Evolutionary conservation across 2,113 vertebrate species (phyloP).

Genomic region (Lichenostomus cassidix): DNA sequence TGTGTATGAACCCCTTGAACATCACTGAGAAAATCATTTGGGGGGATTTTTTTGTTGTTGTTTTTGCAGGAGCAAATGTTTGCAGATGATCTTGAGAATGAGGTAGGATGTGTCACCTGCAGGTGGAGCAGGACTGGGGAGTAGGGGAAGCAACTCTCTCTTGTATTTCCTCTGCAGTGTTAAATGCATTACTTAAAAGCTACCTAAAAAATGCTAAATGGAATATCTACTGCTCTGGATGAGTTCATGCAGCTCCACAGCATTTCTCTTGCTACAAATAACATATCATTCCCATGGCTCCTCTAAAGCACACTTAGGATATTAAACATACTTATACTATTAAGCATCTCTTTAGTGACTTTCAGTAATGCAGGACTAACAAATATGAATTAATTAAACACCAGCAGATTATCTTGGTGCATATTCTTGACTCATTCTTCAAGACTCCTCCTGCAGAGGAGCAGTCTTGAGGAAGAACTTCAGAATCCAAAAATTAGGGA

Average conservation of each 20-base stretch:
- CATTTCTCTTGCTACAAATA: not conserved
- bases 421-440: not conserved
- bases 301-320: not conserved
- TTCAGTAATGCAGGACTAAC: not conserved
- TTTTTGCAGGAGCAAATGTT: slow-evolving; percentile 85
- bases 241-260: not conserved
- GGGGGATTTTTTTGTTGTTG: slow-evolving; percentile 18
- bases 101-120: slow-evolving; percentile 75
- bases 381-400: not conserved
- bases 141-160: not conserved
- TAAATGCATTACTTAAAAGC: not conserved
- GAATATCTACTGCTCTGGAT: rapidly evolving
- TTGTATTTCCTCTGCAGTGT: not conserved
- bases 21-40: not conserved
- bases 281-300: not conserved
- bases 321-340: not conserved
- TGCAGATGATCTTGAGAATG: slow-evolving; percentile 85
- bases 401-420: not conserved
- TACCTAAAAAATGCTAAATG: not conserved
- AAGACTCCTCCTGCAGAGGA: not conserved
- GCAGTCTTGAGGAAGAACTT: not conserved
- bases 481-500: not conserved
- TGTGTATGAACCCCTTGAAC: not conserved
- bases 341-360: not conserved
- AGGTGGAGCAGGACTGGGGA: not conserved